Evolutionary conservation across 2,888 invertebrate genomes (phyloP), one percentile per base, ranked within the genome.

Genomic region (Disparrhopalites patrizii): DNA sequence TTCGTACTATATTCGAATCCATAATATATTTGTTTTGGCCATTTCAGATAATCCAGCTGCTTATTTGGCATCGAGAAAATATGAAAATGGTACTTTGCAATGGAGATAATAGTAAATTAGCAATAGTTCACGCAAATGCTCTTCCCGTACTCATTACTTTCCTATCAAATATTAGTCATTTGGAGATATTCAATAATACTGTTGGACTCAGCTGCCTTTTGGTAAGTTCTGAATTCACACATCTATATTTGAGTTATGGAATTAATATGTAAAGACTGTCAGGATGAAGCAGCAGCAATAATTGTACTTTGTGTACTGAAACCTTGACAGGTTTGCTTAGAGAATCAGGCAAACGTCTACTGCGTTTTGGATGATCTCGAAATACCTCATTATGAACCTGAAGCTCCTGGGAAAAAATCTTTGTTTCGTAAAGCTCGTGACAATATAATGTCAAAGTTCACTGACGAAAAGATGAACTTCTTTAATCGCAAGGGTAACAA

Each of bases 401-500:
- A 75, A 71, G 66, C 66, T 63, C 68, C 69, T 18, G 70, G 67
- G 50, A 73, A 72, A 60, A 75, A 73, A 30, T 75, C 75, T 30
- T 68, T 75, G 40, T 75, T 75, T 66, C 69, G 71, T 18, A 73
- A 73, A 68, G 75, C 75, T 10, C 71, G 73, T 38, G 75, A 75
- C 62, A 75, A 75, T 62, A 64, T 75, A 7, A 72, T 75, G 70
- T 73, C 72, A 8, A 69, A 71, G 36, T 61, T 73, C 13, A 67
- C 68, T 1, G 72, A 73, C 4, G 73, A 70, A 31, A 73, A 72
- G 58, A 65, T 71, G 43, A 62, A 62, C 8, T 73, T 73, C 63
- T 75, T 73, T 62, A 68, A 68, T 52, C 67, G 70, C 62, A 69
- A 15, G 68, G 68, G 31, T 58, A 70, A 28, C 66, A 70, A 47